Conservation (phyloP, 2,888 invertebrate genomes). For the Blera fallax region DNA sequence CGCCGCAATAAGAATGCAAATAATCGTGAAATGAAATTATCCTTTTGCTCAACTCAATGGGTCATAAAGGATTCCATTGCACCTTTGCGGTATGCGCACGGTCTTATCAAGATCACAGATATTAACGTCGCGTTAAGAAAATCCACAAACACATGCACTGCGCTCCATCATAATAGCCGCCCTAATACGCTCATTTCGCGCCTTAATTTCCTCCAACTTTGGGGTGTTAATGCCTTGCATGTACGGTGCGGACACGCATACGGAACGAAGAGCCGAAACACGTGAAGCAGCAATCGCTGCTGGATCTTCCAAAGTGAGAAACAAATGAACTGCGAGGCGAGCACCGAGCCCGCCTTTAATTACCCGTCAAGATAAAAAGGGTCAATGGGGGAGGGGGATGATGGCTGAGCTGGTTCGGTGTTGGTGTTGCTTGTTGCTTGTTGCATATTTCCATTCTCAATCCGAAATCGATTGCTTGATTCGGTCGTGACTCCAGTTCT, state of each 20-base stretch:
- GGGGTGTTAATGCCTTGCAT: slow-evolving; percentile 69
- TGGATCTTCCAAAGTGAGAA: slow-evolving; percentile 60
- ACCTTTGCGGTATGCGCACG: slow-evolving; percentile 8
- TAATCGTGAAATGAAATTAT: slow-evolving; percentile 70
- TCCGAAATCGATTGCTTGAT: slow-evolving; percentile 56
- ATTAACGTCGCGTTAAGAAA: slow-evolving; percentile 64
- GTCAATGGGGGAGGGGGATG: slow-evolving; percentile 36
- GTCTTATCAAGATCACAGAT: slow-evolving; percentile 60
- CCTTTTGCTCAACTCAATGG: slow-evolving; percentile 48
- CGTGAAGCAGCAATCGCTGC: slow-evolving; percentile 56
- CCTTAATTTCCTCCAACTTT: slow-evolving; percentile 60
- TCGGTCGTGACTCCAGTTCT: slow-evolving; percentile 60
- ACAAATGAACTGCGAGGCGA: slow-evolving; percentile 67
- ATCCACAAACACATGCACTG: slow-evolving; percentile 43
- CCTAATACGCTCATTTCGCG: slow-evolving; percentile 69
- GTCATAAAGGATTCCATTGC: slow-evolving; percentile 48
- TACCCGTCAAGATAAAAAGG: slow-evolving; percentile 73
- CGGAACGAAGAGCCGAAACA: slow-evolving; percentile 24
- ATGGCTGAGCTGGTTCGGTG: not conserved
- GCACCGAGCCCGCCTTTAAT: slow-evolving; percentile 74
- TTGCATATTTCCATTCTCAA: slow-evolving; percentile 50
- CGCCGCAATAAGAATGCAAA: slow-evolving; percentile 58
- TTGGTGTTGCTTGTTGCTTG: not conserved
- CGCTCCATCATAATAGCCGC: slow-evolving; percentile 52
- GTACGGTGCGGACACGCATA: slow-evolving; percentile 57